A percentile compares a stretch with the other conserved stretches of the same genome.
Conservation (phyloP, 2,888 invertebrate species). For the Eupithecia insigniata region DNA sequence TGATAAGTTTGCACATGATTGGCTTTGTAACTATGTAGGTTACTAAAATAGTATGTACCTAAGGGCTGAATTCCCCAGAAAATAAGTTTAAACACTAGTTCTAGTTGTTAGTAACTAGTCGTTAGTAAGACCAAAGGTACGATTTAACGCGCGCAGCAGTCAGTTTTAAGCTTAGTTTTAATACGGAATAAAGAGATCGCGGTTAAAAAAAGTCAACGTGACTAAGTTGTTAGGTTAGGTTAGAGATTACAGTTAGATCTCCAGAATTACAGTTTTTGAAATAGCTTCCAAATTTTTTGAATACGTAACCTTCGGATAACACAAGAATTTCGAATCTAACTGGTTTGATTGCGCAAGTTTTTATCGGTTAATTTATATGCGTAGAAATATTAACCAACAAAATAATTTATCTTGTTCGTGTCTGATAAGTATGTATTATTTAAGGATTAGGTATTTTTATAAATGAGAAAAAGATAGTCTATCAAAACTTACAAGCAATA, state of each 20-base stretch:
- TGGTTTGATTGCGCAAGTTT: slow-evolving; percentile 20
- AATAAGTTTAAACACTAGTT: too few relatives aligned
- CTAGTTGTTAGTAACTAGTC: too few relatives aligned
- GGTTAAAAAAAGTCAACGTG: background rate
- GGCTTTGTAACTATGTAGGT: slow-evolving; percentile 7
- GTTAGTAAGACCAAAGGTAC: background rate
- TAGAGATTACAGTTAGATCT: too few relatives aligned
- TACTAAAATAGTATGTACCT: background rate
- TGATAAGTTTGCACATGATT: slow-evolving; percentile 10
- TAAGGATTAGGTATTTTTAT: background rate
- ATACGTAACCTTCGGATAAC: background rate
- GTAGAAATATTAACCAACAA: slow-evolving; percentile 9
- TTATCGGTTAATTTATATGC: slow-evolving; percentile 4
- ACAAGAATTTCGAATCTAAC: slow-evolving; percentile 12
- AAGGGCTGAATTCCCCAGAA: background rate
- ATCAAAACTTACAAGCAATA: background rate
- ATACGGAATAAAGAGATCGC: background rate
- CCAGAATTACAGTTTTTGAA: background rate
- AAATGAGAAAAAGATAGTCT: background rate
- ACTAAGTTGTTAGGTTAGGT: background rate
- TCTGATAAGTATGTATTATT: slow-evolving; percentile 1
- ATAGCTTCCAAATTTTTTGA: background rate
- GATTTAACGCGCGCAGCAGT: background rate
- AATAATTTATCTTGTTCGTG: slow-evolving; percentile 7
- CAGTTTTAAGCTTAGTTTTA: background rate